A percentile compares a stretch with the other conserved stretches of the same genome.
phyloP scores from a whole-genome alignment of 2,888 invertebrate genomes.

The Salticus scenicus region DNA sequence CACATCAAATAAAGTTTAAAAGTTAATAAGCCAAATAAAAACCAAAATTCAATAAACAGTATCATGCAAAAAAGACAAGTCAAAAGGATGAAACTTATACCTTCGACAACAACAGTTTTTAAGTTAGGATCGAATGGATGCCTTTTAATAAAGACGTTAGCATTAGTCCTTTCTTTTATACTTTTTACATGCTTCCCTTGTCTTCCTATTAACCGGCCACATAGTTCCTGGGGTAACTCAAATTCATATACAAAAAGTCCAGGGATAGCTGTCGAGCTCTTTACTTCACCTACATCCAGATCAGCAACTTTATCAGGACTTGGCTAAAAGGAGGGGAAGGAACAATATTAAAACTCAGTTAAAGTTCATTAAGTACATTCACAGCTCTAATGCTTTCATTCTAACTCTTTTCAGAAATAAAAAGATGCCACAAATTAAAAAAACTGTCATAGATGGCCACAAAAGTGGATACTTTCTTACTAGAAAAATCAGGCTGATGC shows the following conservation, averaged over 20 bases:
- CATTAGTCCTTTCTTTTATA: conserved; percentile 85
- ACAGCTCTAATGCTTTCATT: too few species aligned
- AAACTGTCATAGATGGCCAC: too few species aligned
- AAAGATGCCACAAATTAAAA: too few species aligned
- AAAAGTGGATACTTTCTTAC: too few species aligned
- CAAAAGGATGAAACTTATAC: conserved; percentile 75
- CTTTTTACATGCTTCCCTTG: conserved; percentile 85
- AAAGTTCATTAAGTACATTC: too few species aligned
- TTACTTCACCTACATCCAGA: conserved; percentile 7
- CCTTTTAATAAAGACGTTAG: conserved; percentile 85
- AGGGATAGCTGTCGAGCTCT: not conserved
- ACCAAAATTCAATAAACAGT: not conserved
- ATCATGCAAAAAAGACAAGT: not conserved
- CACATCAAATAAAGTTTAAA: not conserved
- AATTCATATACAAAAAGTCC: conserved; percentile 74
- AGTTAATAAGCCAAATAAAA: not conserved
- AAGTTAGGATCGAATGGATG: conserved; percentile 84
- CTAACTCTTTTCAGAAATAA: too few species aligned
- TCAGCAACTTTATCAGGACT: conserved; percentile 15
- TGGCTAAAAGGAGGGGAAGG: too few species aligned
- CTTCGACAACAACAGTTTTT: conserved; percentile 90
- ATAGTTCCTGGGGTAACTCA: conserved; percentile 79
- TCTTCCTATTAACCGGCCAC: conserved; percentile 89
- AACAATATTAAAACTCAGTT: too few species aligned
- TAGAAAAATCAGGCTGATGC: too few species aligned